Conservation (phyloP, 2,797 vertebrate species). For the Channa striata region DNA sequence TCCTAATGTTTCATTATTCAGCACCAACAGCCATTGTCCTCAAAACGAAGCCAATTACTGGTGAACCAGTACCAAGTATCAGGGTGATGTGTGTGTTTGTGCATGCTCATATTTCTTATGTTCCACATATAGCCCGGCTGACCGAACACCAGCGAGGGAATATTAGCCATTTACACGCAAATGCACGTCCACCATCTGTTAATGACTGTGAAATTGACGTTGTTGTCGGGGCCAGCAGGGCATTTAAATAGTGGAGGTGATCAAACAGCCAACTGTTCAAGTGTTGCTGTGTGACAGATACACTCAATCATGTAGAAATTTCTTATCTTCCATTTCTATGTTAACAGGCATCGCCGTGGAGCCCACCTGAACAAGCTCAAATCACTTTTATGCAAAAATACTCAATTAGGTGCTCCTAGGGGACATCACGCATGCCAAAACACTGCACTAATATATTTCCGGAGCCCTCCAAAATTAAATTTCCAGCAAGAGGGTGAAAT, state of each 20-base stretch:
- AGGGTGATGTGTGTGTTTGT: slow-evolving; percentile 33
- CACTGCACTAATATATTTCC: slow-evolving; percentile 55
- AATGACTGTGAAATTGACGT: slow-evolving; percentile 57
- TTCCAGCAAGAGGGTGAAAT: slow-evolving; percentile 56
- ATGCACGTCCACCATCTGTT: slow-evolving; percentile 55
- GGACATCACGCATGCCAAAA: slow-evolving; percentile 48
- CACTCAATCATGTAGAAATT: slow-evolving; percentile 21
- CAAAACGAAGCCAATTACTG: slow-evolving; percentile 75
- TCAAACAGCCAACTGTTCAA: slow-evolving; percentile 65
- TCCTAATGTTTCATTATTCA: slow-evolving; percentile 69
- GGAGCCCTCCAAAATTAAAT: slow-evolving; percentile 59
- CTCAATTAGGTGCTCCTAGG: slow-evolving; percentile 48
- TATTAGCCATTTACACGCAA: slow-evolving; percentile 50
- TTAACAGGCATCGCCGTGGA: slow-evolving; percentile 26
- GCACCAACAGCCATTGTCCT: slow-evolving; percentile 69
- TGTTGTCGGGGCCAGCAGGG: slow-evolving; percentile 47
- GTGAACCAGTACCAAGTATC: slow-evolving; percentile 44
- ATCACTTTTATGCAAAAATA: slow-evolving; percentile 59
- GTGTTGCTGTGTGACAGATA: slow-evolving; percentile 45
- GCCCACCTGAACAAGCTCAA: slow-evolving; percentile 44
- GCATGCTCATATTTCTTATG: slow-evolving; percentile 27
- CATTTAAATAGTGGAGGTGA: slow-evolving; percentile 48
- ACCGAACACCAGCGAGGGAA: slow-evolving; percentile 36
- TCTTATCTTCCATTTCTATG: slow-evolving; percentile 27
- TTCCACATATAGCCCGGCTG: slow-evolving; percentile 29